Base-by-base conservation (phyloP, 2,888 invertebrate genomes). In the Didymodactylos carnosus region DNA sequence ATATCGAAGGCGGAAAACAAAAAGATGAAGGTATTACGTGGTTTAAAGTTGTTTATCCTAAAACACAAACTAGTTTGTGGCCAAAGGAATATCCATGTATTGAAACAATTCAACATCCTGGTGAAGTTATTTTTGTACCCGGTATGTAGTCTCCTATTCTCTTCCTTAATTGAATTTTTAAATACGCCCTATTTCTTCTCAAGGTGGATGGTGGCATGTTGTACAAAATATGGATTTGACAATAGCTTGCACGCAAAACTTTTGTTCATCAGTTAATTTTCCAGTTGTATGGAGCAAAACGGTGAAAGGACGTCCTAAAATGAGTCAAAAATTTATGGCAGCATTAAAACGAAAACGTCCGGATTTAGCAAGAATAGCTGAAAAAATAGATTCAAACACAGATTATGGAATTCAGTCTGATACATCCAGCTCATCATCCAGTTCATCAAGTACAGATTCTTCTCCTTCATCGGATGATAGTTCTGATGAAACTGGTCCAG, bases 151-250 rank as follows among this genome's bases (percentile, higher is more conserved):
- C n/a, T n/a, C n/a, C n/a, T n/a, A n/a, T n/a, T n/a, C n/a, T n/a
- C n/a, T n/a, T n/a, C n/a, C n/a, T n/a, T n/a, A n/a, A n/a, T n/a
- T n/a, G n/a, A n/a, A n/a, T n/a, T n/a, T n/a, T n/a, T n/a, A n/a
- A n/a, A n/a, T n/a, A n/a, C n/a, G n/a, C n/a, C n/a, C n/a, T n/a
- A n/a, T n/a, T n/a, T n/a, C n/a, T n/a, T n/a, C n/a, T n/a, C n/a
- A 11, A 62, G 94, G 94, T 25, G 98, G 98, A 14, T 98, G 97
- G 97, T 98, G 98, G 98, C 98, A 98, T 83, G 98, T 99, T 27
- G 98, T 99, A 19, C 86, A 99, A 40, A 98, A 98, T 84, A 85
- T 98, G 76, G 94, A 95, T 80, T 89, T 90, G 77, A 97, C 98
- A 0, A 89, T 98, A 70, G 98, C 98, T 16, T 91, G 98, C 23